These are phyloP conservation scores for Odontamblyopus lacepedii DNA, from an alignment of 2,797 vertebrate species.

Conservation along the genomic window DNA sequence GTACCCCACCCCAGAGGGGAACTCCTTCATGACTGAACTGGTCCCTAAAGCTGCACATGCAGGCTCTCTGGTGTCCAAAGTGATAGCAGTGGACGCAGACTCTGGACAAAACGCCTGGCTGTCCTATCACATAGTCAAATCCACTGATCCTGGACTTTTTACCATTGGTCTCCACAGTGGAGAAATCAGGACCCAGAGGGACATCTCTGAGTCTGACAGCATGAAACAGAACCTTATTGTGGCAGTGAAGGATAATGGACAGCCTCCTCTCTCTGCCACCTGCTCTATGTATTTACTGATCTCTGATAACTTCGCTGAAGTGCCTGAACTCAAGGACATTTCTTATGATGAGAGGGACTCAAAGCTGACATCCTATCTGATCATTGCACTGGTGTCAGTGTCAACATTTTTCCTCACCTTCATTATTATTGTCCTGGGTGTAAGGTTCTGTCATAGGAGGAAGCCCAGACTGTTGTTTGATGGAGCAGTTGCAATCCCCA, in stretches of 20 bases:
- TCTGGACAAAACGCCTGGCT: constrained; percentile 79
- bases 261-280: constrained; percentile 23
- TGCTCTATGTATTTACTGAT: constrained; percentile 67
- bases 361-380: constrained; percentile 57
- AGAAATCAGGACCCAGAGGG: constrained; percentile 62
- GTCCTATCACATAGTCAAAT: constrained; percentile 70
- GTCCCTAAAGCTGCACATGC: constrained; percentile 56
- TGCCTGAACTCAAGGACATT: constrained; percentile 58
- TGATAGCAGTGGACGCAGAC: constrained; percentile 74
- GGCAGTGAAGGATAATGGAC: constrained; percentile 13
- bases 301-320: constrained; percentile 52
- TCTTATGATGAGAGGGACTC: constrained; percentile 45
- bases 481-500: constrained; percentile 49
- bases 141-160: constrained; percentile 62
- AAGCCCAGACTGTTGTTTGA: constrained; percentile 61
- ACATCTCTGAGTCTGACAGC: constrained; percentile 64
- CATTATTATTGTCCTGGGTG: constrained; percentile 54
- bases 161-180: constrained; percentile 67
- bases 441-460: constrained; percentile 61
- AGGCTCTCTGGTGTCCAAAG: constrained; percentile 70
- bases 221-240: constrained; percentile 55
- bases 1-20: constrained; percentile 60
- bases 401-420: constrained; percentile 69
- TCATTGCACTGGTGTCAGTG: constrained; percentile 62
- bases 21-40: constrained; percentile 57